Base-by-base conservation (phyloP, 2,888 invertebrate genomes). In the Cheilosia impressa region DNA sequence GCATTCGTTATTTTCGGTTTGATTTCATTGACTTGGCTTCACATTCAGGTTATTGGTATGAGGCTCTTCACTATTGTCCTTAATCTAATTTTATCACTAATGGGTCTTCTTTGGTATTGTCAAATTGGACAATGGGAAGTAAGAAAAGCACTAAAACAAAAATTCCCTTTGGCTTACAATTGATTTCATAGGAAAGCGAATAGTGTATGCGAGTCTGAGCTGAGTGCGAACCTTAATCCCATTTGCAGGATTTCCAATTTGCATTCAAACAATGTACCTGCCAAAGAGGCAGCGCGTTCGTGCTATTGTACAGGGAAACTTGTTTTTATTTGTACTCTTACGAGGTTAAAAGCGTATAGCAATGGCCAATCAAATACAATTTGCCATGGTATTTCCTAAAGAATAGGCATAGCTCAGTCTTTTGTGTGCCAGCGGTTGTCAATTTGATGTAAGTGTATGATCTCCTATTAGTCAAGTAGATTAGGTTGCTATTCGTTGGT, bases 31-130 rank as follows among this genome's bases (percentile, higher is more conserved):
- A 10, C 2, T 50, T 22, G 22, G 50, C 50, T 50, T 50, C 50
- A 17, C 9, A 52, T 24, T 52, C 24, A 52, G 4, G 5, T 24
- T 5, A 22, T 22, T 52, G 4, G 13, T 22, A 10, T 10, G 7
- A 7, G 17, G 45, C 9, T 17, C 45, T 45, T 52, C 13, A 22
- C 52, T 52, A 52, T 52, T 52, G 24, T 52, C 52, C 13, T 52
- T 52, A 52, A 52, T 52, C 24, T 24, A 52, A 52, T 52, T 52
- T 13, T 4, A 52, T 24, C 24, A 52, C 7, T 52, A 52, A 52
- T 22, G 52, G 3, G 13, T 22, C 52, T 52, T 52, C 52, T 22
- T 22, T 52, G 52, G 22, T 24, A 15, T 10, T 9, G 1, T 5
- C 22, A 24, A 22, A 52, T 34, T 2, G 34, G 34, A 34, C 3